Conservation (phyloP, 2,113 vertebrate genomes). For the Sula dactylatra region DNA sequence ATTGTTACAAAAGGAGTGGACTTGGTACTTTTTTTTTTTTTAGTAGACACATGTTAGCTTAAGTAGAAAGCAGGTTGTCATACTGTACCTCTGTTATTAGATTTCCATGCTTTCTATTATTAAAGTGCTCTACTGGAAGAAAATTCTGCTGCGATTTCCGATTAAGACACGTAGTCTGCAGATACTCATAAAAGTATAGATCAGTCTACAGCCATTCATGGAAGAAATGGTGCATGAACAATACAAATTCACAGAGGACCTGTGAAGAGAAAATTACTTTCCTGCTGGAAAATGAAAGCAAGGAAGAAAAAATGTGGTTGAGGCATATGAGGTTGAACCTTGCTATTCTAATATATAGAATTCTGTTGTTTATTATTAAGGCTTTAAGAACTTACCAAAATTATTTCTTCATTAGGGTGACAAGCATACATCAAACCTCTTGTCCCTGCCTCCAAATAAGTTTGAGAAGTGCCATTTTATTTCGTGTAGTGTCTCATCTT, state of each 20-base stretch:
- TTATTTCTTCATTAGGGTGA: background rate
- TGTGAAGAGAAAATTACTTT: conserved; percentile 30
- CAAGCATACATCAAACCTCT: background rate
- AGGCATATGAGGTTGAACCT: background rate
- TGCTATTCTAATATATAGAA: background rate
- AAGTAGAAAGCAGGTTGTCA: background rate
- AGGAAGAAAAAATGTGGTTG: background rate
- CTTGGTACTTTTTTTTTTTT: background rate
- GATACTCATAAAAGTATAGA: background rate
- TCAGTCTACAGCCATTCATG: background rate
- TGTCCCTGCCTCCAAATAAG: background rate
- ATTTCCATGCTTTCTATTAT: background rate
- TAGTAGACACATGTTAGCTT: background rate
- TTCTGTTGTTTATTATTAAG: background rate
- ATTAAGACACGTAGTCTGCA: background rate
- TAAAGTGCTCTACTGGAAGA: background rate
- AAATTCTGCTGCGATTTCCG: background rate
- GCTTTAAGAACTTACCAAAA: background rate
- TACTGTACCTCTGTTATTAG: background rate
- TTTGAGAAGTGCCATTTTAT: background rate
- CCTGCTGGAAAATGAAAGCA: conserved; percentile 7
- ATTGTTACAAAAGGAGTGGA: background rate
- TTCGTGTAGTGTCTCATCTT: background rate
- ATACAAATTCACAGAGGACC: conserved; percentile 27
- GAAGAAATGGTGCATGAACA: conserved; percentile 34